phyloP scores from a whole-genome alignment of 2,888 invertebrate genomes.

The Ganaspis brasiliensis region DNA sequence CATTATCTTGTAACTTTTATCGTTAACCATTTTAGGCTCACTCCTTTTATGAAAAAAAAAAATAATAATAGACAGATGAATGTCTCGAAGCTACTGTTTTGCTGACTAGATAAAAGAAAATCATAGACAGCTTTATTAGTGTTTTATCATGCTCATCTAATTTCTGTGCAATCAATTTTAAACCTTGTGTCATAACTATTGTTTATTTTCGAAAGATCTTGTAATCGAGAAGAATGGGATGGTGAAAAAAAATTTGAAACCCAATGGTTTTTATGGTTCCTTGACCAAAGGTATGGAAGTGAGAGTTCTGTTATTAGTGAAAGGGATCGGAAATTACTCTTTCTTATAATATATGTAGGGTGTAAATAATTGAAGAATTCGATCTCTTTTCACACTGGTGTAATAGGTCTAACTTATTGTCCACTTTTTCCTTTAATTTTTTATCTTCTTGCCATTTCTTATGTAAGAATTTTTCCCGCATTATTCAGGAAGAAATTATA shows the following conservation, averaged over 20 bases:
- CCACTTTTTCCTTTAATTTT: neutral
- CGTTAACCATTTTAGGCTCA: neutral
- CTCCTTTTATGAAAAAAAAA: neutral
- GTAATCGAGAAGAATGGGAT: neutral
- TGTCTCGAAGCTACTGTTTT: slow-evolving; percentile 5
- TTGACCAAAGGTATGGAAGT: slow-evolving; percentile 22
- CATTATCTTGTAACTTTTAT: slow-evolving; percentile 4
- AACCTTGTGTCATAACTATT: slow-evolving; percentile 8
- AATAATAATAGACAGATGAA: neutral
- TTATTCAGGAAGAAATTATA: slow-evolving; percentile 17
- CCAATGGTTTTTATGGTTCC: slow-evolving; percentile 23
- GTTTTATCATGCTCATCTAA: slow-evolving; percentile 18
- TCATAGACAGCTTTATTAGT: slow-evolving; percentile 6
- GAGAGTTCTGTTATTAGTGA: slow-evolving; percentile 40
- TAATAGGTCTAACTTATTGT: slow-evolving; percentile 10
- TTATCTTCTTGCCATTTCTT: neutral
- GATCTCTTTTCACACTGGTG: slow-evolving; percentile 28
- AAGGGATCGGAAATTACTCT: slow-evolving; percentile 39
- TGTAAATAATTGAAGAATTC: slow-evolving; percentile 32
- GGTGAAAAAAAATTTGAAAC: slow-evolving; percentile 6
- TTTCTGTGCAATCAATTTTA: slow-evolving; percentile 23
- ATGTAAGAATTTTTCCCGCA: neutral
- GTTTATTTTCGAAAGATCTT: neutral
- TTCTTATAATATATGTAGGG: slow-evolving; percentile 23
- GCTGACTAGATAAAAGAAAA: neutral